Evolutionary conservation across 2,113 vertebrate genomes (phyloP).

Genomic region (Thalassarche chlororhynchos): DNA sequence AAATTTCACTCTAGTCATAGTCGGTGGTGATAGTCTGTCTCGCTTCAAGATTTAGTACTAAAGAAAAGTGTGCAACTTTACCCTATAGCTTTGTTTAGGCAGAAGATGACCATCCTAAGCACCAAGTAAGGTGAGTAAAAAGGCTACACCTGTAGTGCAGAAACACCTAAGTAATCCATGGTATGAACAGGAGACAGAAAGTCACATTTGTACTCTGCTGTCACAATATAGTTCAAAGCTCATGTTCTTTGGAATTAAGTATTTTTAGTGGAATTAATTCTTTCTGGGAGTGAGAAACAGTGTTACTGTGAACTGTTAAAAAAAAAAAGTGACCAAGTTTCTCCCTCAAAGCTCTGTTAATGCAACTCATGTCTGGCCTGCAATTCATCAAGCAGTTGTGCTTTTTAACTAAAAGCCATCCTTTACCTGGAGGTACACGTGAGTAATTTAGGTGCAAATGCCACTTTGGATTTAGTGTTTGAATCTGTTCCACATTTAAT

Average conservation of each 20-base stretch:
- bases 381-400: not conserved
- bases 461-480: not conserved
- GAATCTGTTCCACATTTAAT: not conserved
- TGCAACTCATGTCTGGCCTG: not conserved
- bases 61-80: not conserved
- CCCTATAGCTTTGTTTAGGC: not conserved
- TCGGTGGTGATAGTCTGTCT: not conserved
- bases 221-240: not conserved
- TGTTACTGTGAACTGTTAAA: not conserved
- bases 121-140: not conserved
- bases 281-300: not conserved
- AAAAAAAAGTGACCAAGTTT: not conserved
- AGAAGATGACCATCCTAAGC: not conserved
- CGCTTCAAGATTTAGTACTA: conserved; percentile 39
- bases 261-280: not conserved
- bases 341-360: not conserved
- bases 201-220: not conserved
- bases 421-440: not conserved
- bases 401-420: not conserved
- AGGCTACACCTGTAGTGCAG: not conserved
- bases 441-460: not conserved
- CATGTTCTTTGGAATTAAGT: not conserved
- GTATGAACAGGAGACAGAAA: not conserved
- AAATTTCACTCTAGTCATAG: not conserved
- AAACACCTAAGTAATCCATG: not conserved